phyloP scores from a whole-genome alignment of 2,888 invertebrate species.

The Psylliodes chrysocephalus region DNA sequence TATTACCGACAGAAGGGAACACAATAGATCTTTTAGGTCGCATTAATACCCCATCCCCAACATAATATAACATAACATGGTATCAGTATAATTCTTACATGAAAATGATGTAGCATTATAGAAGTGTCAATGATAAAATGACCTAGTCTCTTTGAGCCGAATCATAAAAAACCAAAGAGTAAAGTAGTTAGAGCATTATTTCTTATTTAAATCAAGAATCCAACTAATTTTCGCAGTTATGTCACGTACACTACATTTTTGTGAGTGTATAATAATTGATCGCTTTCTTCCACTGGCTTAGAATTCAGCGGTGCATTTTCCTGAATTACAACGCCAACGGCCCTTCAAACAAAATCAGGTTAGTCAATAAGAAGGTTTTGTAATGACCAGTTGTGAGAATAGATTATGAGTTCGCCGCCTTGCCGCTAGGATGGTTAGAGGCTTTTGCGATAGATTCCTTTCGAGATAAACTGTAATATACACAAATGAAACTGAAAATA shows the following conservation, averaged over 20 bases:
- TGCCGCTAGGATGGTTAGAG: conserved; percentile 50
- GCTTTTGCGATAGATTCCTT: conserved; percentile 40
- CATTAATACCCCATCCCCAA: too few relatives aligned
- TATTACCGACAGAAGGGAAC: too few relatives aligned
- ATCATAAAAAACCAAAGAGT: too few relatives aligned
- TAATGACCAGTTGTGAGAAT: conserved; percentile 56
- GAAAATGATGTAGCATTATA: too few relatives aligned
- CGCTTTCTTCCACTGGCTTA: conserved; percentile 1
- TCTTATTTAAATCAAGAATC: too few relatives aligned
- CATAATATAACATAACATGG: too few relatives aligned
- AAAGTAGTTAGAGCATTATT: too few relatives aligned
- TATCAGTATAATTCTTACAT: too few relatives aligned
- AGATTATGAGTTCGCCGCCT: conserved; percentile 57
- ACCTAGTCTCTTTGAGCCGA: too few relatives aligned
- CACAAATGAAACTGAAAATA: conserved; percentile 53
- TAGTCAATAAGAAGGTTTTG: conserved; percentile 59
- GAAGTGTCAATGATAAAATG: too few relatives aligned
- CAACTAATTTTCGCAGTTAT: too few relatives aligned
- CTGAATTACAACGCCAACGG: conserved; percentile 42
- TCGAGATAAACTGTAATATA: conserved; percentile 46
- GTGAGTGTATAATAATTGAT: conserved; percentile 1
- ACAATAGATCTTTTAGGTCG: too few relatives aligned
- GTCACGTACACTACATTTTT: conserved; percentile 4
- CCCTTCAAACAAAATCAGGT: conserved; percentile 54
- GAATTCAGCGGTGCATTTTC: conserved; percentile 51